These are phyloP conservation scores for Embidobia sp. DNA, from an alignment of 2,888 invertebrate genomes.

Conservation along the genomic window DNA sequence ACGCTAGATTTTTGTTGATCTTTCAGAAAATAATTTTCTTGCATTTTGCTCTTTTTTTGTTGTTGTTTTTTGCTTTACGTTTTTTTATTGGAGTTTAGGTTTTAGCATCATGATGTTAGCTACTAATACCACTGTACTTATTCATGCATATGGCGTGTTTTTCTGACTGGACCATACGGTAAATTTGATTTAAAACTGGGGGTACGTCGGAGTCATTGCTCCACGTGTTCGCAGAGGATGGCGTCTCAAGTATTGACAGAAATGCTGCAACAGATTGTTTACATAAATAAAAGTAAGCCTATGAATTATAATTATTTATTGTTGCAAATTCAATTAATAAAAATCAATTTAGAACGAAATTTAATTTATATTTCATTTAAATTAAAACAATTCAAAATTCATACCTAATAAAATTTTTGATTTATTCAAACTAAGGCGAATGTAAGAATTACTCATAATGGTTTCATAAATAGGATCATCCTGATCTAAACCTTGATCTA, in stretches of 20 bases:
- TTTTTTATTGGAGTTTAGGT: constrained; percentile 3
- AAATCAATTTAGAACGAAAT: too few relatives aligned
- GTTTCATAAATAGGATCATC: constrained; percentile 85
- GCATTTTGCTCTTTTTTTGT: not conserved
- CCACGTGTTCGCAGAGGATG: constrained; percentile 85
- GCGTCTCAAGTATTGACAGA: constrained; percentile 86
- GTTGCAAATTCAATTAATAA: too few relatives aligned
- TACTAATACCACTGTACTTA: constrained; percentile 72
- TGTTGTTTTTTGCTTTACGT: not conserved
- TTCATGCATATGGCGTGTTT: constrained; percentile 84
- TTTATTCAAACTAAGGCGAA: constrained; percentile 86
- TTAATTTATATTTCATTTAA: too few relatives aligned
- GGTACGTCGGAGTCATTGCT: constrained; percentile 87
- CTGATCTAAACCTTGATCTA: constrained; percentile 84
- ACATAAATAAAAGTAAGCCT: too few relatives aligned
- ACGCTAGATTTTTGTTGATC: not conserved
- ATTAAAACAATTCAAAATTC: too few relatives aligned
- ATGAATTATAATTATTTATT: too few relatives aligned
- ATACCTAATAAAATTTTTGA: constrained; percentile 86
- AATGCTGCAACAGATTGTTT: constrained; percentile 84
- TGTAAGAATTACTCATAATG: constrained; percentile 85
- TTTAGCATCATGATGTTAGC: constrained; percentile 59
- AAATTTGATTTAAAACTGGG: constrained; percentile 86
- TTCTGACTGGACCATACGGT: constrained; percentile 85
- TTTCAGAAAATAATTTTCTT: constrained; percentile 31